Evolutionary conservation across 1,140 invertebrate species (phyloP).

Genomic region (Neuroterus valhalla): DNA sequence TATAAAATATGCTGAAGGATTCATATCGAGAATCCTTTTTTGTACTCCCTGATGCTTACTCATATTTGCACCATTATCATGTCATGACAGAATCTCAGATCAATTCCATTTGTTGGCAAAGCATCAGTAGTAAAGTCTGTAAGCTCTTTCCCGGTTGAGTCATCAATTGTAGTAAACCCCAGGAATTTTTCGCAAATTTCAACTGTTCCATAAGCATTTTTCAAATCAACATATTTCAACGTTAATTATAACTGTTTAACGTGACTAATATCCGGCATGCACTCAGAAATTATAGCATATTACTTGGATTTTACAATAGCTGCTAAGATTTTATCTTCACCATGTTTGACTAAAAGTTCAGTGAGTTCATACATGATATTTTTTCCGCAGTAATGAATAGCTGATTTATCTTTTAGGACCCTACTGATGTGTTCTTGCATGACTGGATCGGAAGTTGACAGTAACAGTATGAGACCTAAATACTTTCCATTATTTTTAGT

Average conservation of each 20-base stretch:
- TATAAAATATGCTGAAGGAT: conserved; percentile 33
- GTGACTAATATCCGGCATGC: conserved; percentile 27
- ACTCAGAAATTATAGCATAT: conserved; percentile 29
- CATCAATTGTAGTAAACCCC: not conserved
- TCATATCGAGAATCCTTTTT: conserved; percentile 40
- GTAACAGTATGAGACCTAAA: conserved; percentile 7
- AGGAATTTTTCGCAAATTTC: not conserved
- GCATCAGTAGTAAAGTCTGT: not conserved
- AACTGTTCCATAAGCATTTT: not conserved
- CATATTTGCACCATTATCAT: conserved; percentile 65
- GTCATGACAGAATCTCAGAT: conserved; percentile 39
- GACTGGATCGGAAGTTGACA: not conserved
- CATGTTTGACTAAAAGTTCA: not conserved
- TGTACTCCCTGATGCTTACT: conserved; percentile 55
- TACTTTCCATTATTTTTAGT: conserved; percentile 20
- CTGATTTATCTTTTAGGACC: not conserved
- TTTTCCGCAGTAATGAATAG: conserved; percentile 20
- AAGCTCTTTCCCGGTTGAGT: not conserved
- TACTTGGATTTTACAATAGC: not conserved
- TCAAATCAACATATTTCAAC: not conserved
- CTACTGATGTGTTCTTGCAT: not conserved
- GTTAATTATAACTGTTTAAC: conserved; percentile 8
- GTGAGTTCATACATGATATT: conserved; percentile 10
- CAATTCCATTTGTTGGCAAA: not conserved
- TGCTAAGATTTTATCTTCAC: not conserved